Conservation (phyloP, 2,888 invertebrate genomes). For the Ischnus inquisitorius region DNA sequence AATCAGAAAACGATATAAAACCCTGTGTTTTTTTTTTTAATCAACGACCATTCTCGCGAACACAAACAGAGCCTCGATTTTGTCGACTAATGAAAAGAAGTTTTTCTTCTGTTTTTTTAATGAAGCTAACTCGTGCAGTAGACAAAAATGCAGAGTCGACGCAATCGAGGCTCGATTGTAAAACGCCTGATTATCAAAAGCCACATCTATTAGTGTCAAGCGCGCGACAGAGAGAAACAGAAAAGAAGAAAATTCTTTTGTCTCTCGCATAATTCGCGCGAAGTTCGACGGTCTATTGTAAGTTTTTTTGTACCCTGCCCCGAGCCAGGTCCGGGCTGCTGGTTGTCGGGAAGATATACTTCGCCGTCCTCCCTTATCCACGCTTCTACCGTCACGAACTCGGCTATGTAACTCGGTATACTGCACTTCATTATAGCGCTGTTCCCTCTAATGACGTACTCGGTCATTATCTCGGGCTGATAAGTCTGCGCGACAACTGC, state of each 20-base stretch:
- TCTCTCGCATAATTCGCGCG: constrained; percentile 1
- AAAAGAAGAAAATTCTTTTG: constrained; percentile 23
- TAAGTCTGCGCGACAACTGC: constrained; percentile 91
- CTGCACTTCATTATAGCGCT: constrained; percentile 91
- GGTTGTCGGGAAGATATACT: constrained; percentile 80
- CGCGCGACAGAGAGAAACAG: constrained; percentile 5
- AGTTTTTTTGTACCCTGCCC: constrained; percentile 78
- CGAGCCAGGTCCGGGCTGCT: constrained; percentile 67
- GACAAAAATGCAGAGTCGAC: neutral
- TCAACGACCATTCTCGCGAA: neutral
- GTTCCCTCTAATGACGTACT: constrained; percentile 91
- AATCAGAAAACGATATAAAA: neutral
- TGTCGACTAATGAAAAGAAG: neutral
- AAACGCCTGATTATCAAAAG: constrained; percentile 14
- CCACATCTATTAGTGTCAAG: constrained; percentile 25
- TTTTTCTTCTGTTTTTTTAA: neutral
- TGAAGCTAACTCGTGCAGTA: neutral
- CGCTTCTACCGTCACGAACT: constrained; percentile 90
- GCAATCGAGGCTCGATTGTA: neutral
- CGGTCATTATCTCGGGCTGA: constrained; percentile 90
- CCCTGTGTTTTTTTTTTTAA: neutral
- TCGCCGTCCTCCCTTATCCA: constrained; percentile 90
- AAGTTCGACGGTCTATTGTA: neutral
- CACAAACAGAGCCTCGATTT: neutral
- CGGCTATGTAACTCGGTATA: constrained; percentile 91